Evolutionary conservation across 2,888 invertebrate genomes (phyloP), one percentile per base, ranked within the genome.

Genomic region (Gortyna flavago): DNA sequence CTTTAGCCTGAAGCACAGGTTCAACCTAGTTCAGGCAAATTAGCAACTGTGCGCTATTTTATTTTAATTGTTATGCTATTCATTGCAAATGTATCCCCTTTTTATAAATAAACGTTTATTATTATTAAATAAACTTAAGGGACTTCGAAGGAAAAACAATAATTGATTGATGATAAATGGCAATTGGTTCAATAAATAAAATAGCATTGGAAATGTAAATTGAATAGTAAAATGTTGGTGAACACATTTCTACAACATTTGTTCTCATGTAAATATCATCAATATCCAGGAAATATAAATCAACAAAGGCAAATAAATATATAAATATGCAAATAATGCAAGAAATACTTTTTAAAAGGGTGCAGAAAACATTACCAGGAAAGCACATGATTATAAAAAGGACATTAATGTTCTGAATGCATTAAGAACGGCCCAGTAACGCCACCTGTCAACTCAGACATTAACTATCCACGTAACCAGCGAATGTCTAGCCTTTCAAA

Each of bases 361-460:
- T 62, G n/a, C 16, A 81, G 51, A 81, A 74, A 79, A 75, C n/a
- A 57, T 57, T n/a, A 21, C 29, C 1, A 62, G 38, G 25, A 44
- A 41, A 59, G 35, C 32, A 74, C 79, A 62, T 21, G 75, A 32
- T 61, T 32, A 51, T 79, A 67, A 59, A 79, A 59, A 59, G 9
- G 25, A 16, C 25, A 48, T 62, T 64, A 72, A 72, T 29, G 62
- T 80, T 51, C 32, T 44, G 29, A 80, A 62, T 54, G 16, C 51
- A 71, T 44, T 83, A 41, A 62, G 61, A 82, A 65, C 48, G 82
- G 57, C 13, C 48, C 13, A 69, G 77, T 83, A 74, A 85, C 65
- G 72, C 77, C 77, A 73, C 67, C 71, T 85, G 82, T 77, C 83
- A 75, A 69, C 68, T 72, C 7, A 9, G 32, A 71, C 64, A 54